These are phyloP conservation scores for Penelope pileata DNA, from an alignment of 2,113 vertebrate species.

Conservation along the genomic window DNA sequence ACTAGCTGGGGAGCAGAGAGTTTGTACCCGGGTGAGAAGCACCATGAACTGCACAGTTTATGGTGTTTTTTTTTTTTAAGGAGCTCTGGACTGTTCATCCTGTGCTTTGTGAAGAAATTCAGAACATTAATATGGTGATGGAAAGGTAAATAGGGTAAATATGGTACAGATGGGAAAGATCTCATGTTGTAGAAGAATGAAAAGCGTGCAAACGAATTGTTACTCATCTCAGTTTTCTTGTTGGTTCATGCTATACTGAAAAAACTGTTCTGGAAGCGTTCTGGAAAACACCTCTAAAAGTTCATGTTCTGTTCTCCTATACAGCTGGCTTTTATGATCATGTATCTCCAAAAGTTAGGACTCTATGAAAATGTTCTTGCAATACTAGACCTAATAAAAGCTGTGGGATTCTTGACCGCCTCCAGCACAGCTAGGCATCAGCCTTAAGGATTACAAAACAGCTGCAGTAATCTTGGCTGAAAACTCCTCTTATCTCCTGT, in stretches of 20 bases:
- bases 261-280: too few relatives aligned
- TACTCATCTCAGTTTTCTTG: neutral
- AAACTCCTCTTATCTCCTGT: neutral
- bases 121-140: neutral
- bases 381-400: neutral
- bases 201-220: neutral
- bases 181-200: neutral
- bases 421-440: neutral
- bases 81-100: accelerated
- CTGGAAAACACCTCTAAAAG: neutral
- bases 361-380: neutral
- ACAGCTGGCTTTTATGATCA: neutral
- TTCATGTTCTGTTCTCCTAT: neutral
- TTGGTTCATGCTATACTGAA: neutral
- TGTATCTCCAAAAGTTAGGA: neutral
- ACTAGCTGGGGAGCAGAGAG: neutral
- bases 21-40: accelerated
- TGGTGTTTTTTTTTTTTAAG: too few relatives aligned
- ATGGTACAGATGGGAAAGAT: neutral
- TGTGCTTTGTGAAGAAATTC: neutral
- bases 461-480: neutral
- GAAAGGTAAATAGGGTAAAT: neutral
- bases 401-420: neutral
- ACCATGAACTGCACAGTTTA: neutral
- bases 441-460: neutral